Base-by-base conservation (phyloP, 2,888 invertebrate species). In the Eugnorisma glareosa region DNA sequence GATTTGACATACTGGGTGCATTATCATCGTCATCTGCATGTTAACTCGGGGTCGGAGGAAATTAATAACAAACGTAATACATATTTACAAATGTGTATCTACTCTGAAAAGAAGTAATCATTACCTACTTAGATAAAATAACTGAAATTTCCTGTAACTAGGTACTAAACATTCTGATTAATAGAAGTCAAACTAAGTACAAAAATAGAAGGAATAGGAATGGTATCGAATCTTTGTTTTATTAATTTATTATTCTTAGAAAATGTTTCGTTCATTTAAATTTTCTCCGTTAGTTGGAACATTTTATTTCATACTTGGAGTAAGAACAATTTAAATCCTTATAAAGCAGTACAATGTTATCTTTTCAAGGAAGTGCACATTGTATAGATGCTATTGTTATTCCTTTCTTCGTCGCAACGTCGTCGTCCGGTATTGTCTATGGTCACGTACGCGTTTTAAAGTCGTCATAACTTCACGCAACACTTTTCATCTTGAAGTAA, bases 371-470 rank as follows among this genome's bases (percentile, higher is more conserved):
- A 83, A 78, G 54, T 67, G 51, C 13, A 68, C 70, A 28, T 48
- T 28, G 66, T 37, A 45, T n/a, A 21, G 28, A 15, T n/a, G 31
- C 37, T 48, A 80, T 75, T 70, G 80, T 66, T 51, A 69, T 51
- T 43, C 40, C 54, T 54, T 18, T 24, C n/a, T 31, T 21, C 54
- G 35, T 70, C 59, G 28, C 54, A 7, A 24, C 31, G 37, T 54
- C 48, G 54, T 59, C 72, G 48, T 78, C 57, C 15, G 35, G n/a
- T 51, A 82, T 82, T 83, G 82, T 82, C 73, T 77, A 24, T 67
- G 57, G 84, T 82, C 82, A 82, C 82, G 82, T 82, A 51, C 74
- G n/a, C 31, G 35, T 21, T 69, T 54, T 40, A 82, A 70, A 83
- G 45, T 70, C 11, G n/a, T 28, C 64, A 71, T 82, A 77, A 66